Evolutionary conservation across 2,797 vertebrate species (phyloP), one percentile per base, ranked within the genome.

Genomic region (Trematomus bernacchii): DNA sequence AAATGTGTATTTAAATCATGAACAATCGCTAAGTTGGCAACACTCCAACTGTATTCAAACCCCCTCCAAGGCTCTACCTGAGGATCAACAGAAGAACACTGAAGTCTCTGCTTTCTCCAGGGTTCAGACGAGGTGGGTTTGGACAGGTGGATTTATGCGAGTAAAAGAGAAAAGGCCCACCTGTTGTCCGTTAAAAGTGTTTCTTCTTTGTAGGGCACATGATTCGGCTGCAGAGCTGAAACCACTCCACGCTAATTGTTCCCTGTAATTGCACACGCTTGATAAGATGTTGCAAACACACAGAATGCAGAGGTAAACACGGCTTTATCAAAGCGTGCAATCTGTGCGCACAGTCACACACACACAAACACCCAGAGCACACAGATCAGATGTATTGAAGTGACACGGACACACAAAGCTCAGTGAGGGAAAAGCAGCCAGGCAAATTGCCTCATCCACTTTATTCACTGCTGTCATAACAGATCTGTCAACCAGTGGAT

Each of bases 201-300:
- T 73, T 65, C 65, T 46, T 53, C 44, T 65, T 44, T 18, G 21
- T 48, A n/a, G 50, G 52, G 27, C 57, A 60, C 61, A 79, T 55
- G 43, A 52, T 46, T 60, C 76, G 68, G 52, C 61, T 74, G 47
- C 65, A 55, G n/a, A 27, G 53, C 43, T 66, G 15, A 76, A 77
- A 76, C 62, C 59, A 74, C 70, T 90, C 73, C 77, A 8, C 8
- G 50, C 47, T 85, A 81, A 89, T 80, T 86, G 79, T 66, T 77
- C 48, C 53, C 59, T 66, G 59, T 82, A 80, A 88, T 88, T 87
- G 80, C 72, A 83, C 37, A n/a, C 19, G 9, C 66, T 73, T 60
- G 66, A 73, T 74, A 52, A 64, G 51, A 59, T 57, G 52, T 55
- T 11, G 30, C 54, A 18, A 44, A 65, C 46, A 50, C 16, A 62